Percentiles rank a stretch among this genome's conserved stretches.
phyloP scores from a whole-genome alignment of 2,888 invertebrate genomes.

The Ditula angustiorana region DNA sequence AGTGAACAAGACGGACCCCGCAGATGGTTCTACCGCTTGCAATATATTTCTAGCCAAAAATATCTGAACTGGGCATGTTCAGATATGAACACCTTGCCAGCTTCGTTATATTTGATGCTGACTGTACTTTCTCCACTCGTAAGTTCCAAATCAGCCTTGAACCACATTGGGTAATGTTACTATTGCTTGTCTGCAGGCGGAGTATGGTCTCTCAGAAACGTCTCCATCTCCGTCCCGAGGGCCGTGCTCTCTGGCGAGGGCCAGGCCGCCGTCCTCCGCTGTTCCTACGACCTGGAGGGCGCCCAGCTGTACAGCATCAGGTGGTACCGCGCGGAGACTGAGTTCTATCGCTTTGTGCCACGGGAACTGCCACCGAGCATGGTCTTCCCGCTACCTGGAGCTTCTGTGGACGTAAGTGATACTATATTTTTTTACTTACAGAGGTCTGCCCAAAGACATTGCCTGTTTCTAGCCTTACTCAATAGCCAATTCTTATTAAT shows the following conservation, averaged over 20 bases:
- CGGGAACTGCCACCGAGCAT: constrained; percentile 89
- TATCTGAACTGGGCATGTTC: too few relatives aligned
- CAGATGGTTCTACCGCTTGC: too few relatives aligned
- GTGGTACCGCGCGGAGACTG: constrained; percentile 90
- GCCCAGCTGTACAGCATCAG: constrained; percentile 90
- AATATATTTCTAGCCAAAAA: too few relatives aligned
- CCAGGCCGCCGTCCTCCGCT: constrained; percentile 80
- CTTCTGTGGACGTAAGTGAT: constrained; percentile 89
- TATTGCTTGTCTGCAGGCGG: constrained; percentile 65
- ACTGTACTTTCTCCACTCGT: too few relatives aligned
- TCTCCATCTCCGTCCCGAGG: constrained; percentile 81
- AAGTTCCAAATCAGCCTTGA: too few relatives aligned
- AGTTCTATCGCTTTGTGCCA: constrained; percentile 92
- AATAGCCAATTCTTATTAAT: too few relatives aligned
- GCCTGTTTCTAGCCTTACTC: too few relatives aligned
- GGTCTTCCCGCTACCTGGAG: constrained; percentile 88
- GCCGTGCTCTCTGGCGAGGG: constrained; percentile 84
- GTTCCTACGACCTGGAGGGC: constrained; percentile 86
- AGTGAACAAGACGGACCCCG: too few relatives aligned
- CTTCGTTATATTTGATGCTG: too few relatives aligned
- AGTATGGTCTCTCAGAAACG: constrained; percentile 78
- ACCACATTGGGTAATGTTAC: too few relatives aligned
- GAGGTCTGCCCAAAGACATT: too few relatives aligned
- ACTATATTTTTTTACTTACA: not conserved
- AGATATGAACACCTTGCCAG: too few relatives aligned